Evolutionary conservation across 2,113 vertebrate genomes (phyloP), one percentile per base, ranked within the genome.

Genomic region (Macaca fascicularis): DNA sequence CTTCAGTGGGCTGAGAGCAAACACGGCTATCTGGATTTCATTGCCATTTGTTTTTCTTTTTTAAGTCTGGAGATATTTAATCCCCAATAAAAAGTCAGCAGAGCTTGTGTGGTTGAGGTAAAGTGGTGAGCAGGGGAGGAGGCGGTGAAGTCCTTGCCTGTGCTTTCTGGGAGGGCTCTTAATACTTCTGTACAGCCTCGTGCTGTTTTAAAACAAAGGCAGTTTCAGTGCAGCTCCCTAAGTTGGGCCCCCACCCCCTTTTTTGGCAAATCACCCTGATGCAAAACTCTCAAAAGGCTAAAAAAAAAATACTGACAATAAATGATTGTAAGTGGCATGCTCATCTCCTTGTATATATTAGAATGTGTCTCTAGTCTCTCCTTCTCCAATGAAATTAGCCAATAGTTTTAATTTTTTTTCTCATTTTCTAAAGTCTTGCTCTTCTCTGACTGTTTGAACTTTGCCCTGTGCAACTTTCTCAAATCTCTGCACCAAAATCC

Each of bases 401-500:
- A 38, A 40, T 76, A 17, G 16, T 76, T 70, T 55, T 40, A 83
- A 48, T 52, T 59, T 84, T 81, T 81, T 40, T 14, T 8, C 59
- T 95, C 57, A 32, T 96, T 59, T 78, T 87, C 17, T 64, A 5
- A 32, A 27, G 20, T 16, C 25, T 80, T 97, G 52, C 79, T 78
- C 38, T 81, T 88, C 7, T 52, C 72, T 95, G 85, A 80, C 89
- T 82, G 4, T 61, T 5, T 79, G 95, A 97, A 97, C 95, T 95
- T 94, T 88, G 70, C 25, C 69, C 92, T 75, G 0, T 2, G n/a
- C 10, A 48, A 50, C 55, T 69, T 90, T 76, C 78, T 93, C 78
- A 90, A 84, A 90, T 94, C 90, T 93, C 85, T 80, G 74, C 70
- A 45, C 76, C 50, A 55, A n/a, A 95, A 95, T 95, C 74, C 84